Evolutionary conservation across 2,797 vertebrate species (phyloP).

Genomic region (Tauraco hartlaubi): DNA sequence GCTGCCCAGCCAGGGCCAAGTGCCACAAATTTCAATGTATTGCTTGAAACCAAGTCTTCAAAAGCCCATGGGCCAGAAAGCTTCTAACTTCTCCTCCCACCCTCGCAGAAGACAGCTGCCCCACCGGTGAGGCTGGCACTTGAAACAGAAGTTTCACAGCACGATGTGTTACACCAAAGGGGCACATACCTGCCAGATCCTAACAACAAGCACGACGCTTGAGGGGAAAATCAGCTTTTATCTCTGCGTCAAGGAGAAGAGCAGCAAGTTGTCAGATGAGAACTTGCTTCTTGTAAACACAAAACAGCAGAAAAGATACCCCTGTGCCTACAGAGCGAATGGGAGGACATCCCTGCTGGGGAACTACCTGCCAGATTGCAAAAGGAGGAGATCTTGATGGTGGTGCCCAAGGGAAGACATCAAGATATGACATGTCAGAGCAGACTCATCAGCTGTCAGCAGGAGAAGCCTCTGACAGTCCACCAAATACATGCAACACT

Average conservation of each 20-base stretch:
- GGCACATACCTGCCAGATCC: conserved; percentile 18
- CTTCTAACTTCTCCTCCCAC: background rate
- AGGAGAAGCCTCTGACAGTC: background rate
- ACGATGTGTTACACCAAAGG: background rate
- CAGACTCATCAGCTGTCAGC: background rate
- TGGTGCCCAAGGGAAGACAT: conserved; percentile 20
- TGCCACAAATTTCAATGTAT: background rate
- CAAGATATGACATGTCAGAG: background rate
- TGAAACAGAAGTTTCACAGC: background rate
- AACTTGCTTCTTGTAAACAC: conserved; percentile 4
- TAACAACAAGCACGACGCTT: background rate
- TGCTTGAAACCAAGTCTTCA: background rate
- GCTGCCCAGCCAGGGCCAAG: background rate
- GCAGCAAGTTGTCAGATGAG: background rate
- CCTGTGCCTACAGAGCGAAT: background rate
- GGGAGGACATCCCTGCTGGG: conserved; percentile 11
- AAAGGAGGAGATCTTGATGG: conserved; percentile 21
- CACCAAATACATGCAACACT: background rate
- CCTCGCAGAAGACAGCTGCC: background rate
- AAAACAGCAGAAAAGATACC: background rate
- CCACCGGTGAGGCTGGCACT: background rate
- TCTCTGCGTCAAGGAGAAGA: background rate
- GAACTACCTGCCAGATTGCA: conserved; percentile 13
- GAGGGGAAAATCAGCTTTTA: conserved; percentile 12
- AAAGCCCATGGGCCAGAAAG: background rate